Evolutionary conservation across 2,797 vertebrate genomes (phyloP).

Genomic region (Coranthus polyacanthus): DNA sequence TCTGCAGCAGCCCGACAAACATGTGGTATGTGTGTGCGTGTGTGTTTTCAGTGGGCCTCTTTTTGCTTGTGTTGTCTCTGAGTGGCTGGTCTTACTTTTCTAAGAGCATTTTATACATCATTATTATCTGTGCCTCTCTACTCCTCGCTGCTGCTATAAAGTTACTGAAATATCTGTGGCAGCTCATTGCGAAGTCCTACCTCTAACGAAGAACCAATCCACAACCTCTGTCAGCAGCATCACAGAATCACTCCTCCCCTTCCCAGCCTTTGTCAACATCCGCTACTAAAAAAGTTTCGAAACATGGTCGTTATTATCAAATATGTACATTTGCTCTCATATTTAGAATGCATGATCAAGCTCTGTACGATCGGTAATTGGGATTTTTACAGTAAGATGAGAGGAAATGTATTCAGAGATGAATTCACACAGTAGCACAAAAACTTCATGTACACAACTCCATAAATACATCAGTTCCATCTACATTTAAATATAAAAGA

Average conservation of each 20-base stretch:
- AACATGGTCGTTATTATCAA: constrained; percentile 14
- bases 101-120: constrained; percentile 10
- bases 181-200: not conserved
- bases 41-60: constrained; percentile 23
- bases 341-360: not conserved
- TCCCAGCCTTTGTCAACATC: constrained; percentile 27
- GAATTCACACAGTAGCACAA: too few relatives aligned
- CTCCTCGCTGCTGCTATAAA: constrained; percentile 28
- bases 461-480: too few relatives aligned
- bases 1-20: constrained; percentile 67
- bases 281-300: not conserved
- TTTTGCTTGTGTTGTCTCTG: constrained; percentile 12
- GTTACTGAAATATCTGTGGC: constrained; percentile 13
- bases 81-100: constrained; percentile 16
- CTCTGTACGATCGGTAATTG: not conserved
- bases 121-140: constrained; percentile 13
- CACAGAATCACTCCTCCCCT: constrained; percentile 33
- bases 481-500: too few relatives aligned
- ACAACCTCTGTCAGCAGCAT: constrained; percentile 12
- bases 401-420: too few relatives aligned
- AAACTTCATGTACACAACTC: too few relatives aligned
- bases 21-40: constrained; percentile 48
- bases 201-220: constrained; percentile 23
- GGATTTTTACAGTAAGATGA: not conserved
- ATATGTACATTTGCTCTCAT: not conserved